These are phyloP conservation scores for Tholera decimalis DNA, from an alignment of 2,888 invertebrate genomes.

Conservation along the genomic window DNA sequence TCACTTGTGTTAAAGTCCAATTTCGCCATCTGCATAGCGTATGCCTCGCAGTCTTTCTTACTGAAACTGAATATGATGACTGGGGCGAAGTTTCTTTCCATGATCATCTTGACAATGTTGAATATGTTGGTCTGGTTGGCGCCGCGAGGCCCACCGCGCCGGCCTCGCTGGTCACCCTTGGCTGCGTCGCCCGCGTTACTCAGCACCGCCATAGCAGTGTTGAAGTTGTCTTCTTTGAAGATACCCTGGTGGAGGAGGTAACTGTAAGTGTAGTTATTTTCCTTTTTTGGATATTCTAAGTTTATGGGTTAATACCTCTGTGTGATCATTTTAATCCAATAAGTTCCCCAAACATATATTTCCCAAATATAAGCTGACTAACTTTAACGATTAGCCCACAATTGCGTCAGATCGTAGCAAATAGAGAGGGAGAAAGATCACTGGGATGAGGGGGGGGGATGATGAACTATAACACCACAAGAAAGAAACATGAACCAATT, in stretches of 20 bases:
- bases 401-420: too few species aligned
- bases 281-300: not conserved
- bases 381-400: too few species aligned
- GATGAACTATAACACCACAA: too few species aligned
- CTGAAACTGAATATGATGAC: constrained; percentile 99
- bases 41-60: constrained; percentile 99
- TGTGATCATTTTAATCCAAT: too few species aligned
- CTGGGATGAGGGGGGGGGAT: too few species aligned
- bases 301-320: not conserved
- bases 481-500: too few species aligned
- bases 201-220: constrained; percentile 98
- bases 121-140: constrained; percentile 96
- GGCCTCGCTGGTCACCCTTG: constrained; percentile 95
- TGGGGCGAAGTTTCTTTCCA: constrained; percentile 99
- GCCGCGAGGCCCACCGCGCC: constrained; percentile 93
- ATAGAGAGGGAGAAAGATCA: too few species aligned
- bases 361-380: too few species aligned
- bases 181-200: constrained; percentile 96
- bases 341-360: too few species aligned
- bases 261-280: not conserved
- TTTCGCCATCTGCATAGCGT: constrained; percentile 99
- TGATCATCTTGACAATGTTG: constrained; percentile 99
- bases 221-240: constrained; percentile 99
- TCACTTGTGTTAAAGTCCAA: constrained; percentile 98
- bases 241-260: constrained; percentile 92